Conservation (phyloP, 1,140 invertebrate species). For the Pogonomyrmex barbatus region DNA sequence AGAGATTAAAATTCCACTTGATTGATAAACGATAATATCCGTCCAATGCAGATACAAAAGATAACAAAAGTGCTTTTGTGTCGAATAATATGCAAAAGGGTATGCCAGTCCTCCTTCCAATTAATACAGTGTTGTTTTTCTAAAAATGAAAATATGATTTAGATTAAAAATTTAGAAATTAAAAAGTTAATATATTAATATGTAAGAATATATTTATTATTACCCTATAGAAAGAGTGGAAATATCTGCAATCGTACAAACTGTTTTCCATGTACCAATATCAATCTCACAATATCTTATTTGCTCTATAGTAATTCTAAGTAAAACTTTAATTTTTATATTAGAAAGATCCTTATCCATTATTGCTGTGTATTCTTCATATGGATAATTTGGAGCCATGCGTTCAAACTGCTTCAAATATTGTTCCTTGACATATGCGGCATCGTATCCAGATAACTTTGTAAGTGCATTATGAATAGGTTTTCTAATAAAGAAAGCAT, state of each 20-base stretch:
- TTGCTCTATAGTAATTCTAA: constrained; percentile 88
- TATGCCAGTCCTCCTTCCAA: constrained; percentile 92
- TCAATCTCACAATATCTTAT: constrained; percentile 90
- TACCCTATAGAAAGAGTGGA: constrained; percentile 91
- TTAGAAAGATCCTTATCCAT: constrained; percentile 86
- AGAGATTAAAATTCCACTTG: constrained; percentile 96
- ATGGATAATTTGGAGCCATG: constrained; percentile 93
- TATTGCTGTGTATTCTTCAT: constrained; percentile 91
- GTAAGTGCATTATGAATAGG: constrained; percentile 90
- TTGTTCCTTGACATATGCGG: constrained; percentile 90
- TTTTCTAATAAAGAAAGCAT: constrained; percentile 91
- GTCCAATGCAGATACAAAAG: constrained; percentile 94
- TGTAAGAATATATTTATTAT: constrained; percentile 35
- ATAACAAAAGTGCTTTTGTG: constrained; percentile 88
- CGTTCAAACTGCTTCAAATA: constrained; percentile 92
- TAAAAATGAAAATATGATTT: constrained; percentile 52
- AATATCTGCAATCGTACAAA: constrained; percentile 94
- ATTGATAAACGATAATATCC: constrained; percentile 95
- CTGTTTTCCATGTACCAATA: constrained; percentile 88
- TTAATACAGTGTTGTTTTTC: constrained; percentile 90
- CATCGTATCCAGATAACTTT: constrained; percentile 87
- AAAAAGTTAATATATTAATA: constrained; percentile 4
- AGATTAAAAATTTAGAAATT: background rate
- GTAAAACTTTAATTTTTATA: constrained; percentile 83
- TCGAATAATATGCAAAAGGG: constrained; percentile 91